A percentile compares a stretch with the other conserved stretches of the same genome.
Conservation (phyloP, 2,797 vertebrate species). For the Malurus splendens region DNA sequence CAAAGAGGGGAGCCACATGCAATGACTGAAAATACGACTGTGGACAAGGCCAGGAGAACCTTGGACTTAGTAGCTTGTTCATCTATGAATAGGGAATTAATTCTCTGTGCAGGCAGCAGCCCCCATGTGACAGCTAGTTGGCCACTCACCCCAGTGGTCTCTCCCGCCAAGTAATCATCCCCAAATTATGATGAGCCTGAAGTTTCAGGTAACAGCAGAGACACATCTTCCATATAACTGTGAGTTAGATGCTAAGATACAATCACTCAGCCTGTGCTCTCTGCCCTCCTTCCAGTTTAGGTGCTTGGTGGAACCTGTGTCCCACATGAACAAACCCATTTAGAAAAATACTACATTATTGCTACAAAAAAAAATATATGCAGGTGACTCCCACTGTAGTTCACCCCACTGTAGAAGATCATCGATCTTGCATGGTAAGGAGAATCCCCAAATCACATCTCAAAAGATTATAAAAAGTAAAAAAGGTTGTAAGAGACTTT, state of each 20-base stretch:
- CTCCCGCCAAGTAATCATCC: not conserved
- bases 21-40: not conserved
- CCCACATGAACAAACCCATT: not conserved
- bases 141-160: not conserved
- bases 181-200: not conserved
- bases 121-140: not conserved
- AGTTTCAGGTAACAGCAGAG: not conserved
- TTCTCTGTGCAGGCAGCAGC: not conserved
- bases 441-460: not conserved
- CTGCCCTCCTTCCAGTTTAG: not conserved
- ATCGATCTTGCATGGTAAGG: not conserved
- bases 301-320: not conserved
- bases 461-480: not conserved
- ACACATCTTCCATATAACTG: not conserved
- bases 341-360: not conserved
- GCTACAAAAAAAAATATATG: not conserved
- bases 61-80: not conserved
- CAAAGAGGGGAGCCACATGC: not conserved
- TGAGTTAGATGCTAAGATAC: not conserved
- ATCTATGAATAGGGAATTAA: not conserved
- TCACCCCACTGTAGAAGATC: not conserved
- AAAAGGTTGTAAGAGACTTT: not conserved
- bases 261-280: not conserved
- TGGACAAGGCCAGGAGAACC: not conserved
- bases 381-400: not conserved